phyloP scores from a whole-genome alignment of 2,113 vertebrate genomes.

The Mystacornis crossleyi region DNA sequence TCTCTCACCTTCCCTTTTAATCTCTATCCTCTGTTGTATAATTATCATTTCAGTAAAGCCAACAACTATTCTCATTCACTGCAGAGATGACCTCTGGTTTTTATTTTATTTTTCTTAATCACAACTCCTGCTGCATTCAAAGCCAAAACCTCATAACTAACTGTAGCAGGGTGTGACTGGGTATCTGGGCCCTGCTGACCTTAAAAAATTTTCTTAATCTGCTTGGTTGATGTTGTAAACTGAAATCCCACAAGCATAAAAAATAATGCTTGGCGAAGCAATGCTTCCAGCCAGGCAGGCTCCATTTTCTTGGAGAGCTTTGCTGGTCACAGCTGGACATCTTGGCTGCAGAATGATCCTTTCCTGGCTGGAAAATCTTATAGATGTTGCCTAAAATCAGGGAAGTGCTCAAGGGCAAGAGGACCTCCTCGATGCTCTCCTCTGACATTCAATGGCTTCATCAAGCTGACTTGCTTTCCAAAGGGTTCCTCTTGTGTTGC shows the following conservation, averaged over 20 bases:
- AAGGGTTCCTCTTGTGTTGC: not conserved
- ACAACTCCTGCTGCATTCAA: not conserved
- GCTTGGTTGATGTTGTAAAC: not conserved
- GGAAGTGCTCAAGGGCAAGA: not conserved
- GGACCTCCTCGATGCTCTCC: not conserved
- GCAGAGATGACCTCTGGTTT: not conserved
- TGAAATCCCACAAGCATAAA: constrained; percentile 14
- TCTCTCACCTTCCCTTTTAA: constrained; percentile 4
- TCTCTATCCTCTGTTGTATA: not conserved
- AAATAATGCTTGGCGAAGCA: not conserved
- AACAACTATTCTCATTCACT: not conserved
- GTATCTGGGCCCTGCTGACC: constrained; percentile 23
- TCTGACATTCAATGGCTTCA: not conserved
- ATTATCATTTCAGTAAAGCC: not conserved
- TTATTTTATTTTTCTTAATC: not conserved
- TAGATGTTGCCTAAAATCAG: not conserved
- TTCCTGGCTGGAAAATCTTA: not conserved
- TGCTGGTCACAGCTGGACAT: constrained; percentile 13
- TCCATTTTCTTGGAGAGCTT: not conserved
- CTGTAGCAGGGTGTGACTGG: constrained; percentile 11
- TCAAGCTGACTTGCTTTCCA: not conserved
- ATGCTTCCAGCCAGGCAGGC: not conserved
- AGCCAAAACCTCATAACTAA: not conserved
- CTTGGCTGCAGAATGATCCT: not conserved
- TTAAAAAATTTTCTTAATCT: not conserved